Conservation (phyloP, 2,888 invertebrate species). For the Cotesia congregata region DNA sequence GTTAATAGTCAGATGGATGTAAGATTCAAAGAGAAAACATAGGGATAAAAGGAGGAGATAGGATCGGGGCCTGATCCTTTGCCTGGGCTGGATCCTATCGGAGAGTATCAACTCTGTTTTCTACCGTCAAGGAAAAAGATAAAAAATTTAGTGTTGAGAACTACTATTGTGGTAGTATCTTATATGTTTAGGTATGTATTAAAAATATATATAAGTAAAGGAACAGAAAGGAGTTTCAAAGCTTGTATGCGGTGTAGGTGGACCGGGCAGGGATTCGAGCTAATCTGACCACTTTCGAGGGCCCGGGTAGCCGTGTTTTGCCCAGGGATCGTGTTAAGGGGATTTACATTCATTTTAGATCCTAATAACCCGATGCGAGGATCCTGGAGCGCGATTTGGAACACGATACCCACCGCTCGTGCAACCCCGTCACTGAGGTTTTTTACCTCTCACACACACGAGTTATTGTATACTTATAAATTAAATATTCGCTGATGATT, state of each 20-base stretch:
- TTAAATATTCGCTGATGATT: too few species aligned
- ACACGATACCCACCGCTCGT: conserved; percentile 60
- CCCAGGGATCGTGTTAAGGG: conserved; percentile 70
- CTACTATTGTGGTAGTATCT: not conserved
- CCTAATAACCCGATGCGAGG: conserved; percentile 69
- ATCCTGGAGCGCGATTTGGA: conserved; percentile 66
- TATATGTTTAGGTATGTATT: too few species aligned
- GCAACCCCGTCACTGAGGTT: conserved; percentile 15
- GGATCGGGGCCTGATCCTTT: not conserved
- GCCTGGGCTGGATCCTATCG: not conserved
- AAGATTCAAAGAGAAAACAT: not conserved
- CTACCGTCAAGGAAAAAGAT: not conserved
- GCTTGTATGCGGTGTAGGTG: conserved; percentile 41
- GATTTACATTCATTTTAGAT: conserved; percentile 70
- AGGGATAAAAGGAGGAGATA: not conserved
- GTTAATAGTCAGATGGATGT: not conserved
- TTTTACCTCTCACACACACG: conserved; percentile 7
- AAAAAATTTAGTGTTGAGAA: not conserved
- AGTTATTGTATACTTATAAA: conserved; percentile 12
- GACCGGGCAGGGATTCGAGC: conserved; percentile 41
- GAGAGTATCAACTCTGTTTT: not conserved
- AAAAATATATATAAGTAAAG: conserved; percentile 32
- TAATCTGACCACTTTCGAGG: conserved; percentile 65
- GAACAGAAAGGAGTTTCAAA: conserved; percentile 28
- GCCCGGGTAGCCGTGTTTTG: conserved; percentile 69